Evolutionary conservation across 2,888 invertebrate species (phyloP), one percentile per base, ranked within the genome.

Genomic region (Amaurobius ferox): DNA sequence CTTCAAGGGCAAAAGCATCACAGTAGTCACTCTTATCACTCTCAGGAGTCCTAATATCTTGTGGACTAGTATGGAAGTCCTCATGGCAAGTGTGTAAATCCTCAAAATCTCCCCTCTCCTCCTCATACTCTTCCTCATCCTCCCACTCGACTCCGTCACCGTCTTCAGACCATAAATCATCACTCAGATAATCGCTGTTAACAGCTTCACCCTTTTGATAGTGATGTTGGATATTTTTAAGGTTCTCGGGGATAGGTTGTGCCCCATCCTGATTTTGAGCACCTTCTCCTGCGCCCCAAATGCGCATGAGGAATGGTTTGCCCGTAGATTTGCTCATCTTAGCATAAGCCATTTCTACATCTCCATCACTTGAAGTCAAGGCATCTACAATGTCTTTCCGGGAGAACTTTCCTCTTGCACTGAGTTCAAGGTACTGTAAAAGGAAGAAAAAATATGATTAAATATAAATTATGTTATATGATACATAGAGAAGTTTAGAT

Each of bases 241-340:
- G 6, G 23, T 23, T 40, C 16, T 23, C 40, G 9, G 23, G 39
- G 1, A 67, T 1, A 5, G 55, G 55, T 23, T 16, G 19, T 0
- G 62, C 71, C 23, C 73, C 68, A 13, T 88, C 86, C 26, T 79
- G 71, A 32, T 88, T 88, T 26, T 86, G 76, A 11, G 61, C 88
- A 5, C 88, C 88, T 70, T 80, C 79, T 28, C 93, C 93, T 26
- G 94, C 94, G 86, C 95, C 95, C 94, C 95, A 95, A 90, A 95
- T 95, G 90, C 95, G 93, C 95, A 95, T 95, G 88, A 95, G 92
- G 92, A 95, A 95, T 68, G 95, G 95, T 91, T 95, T 95, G 87
- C 95, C 91, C 90, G 95, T 95, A 88, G 94, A 94, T 90, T 95
- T 95, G 90, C 94, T 94, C 83, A 95, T 92, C 90, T 95, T 95